Percentiles rank a stretch among this genome's conserved stretches.
phyloP scores from a whole-genome alignment of 2,888 invertebrate genomes.

The Listrodromus nycthemerus region DNA sequence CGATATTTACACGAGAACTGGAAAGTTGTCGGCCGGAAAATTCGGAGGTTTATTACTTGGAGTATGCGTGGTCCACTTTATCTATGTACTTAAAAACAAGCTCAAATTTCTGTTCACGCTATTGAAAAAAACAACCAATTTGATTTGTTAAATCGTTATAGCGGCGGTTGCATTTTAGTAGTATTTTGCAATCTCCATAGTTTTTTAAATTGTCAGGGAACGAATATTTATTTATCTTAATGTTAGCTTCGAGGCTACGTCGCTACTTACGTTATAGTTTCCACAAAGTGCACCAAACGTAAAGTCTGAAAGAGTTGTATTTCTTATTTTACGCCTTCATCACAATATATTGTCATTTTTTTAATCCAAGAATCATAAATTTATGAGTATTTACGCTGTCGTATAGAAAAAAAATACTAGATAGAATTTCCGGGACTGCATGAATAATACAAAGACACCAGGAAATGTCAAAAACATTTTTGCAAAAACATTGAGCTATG shows the following conservation, averaged over 20 bases:
- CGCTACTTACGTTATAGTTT: conserved; percentile 50
- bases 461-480: conserved; percentile 4
- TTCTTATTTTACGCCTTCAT: conserved; percentile 26
- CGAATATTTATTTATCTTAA: conserved; percentile 20
- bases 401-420: background rate
- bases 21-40: background rate
- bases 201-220: background rate
- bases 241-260: background rate
- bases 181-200: background rate
- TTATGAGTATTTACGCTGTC: conserved; percentile 21
- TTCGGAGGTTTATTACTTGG: conserved; percentile 1
- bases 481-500: conserved; percentile 24
- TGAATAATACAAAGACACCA: conserved; percentile 15
- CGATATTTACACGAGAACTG: background rate
- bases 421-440: background rate
- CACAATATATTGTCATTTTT: background rate
- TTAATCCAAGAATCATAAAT: conserved; percentile 32
- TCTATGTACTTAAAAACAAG: conserved; percentile 1
- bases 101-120: background rate
- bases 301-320: conserved; percentile 28
- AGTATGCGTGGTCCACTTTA: background rate
- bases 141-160: background rate
- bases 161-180: conserved; percentile 4
- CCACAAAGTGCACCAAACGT: conserved; percentile 44
- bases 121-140: background rate